Evolutionary conservation across 2,113 vertebrate genomes (phyloP).

Genomic region (Galbula dea): DNA sequence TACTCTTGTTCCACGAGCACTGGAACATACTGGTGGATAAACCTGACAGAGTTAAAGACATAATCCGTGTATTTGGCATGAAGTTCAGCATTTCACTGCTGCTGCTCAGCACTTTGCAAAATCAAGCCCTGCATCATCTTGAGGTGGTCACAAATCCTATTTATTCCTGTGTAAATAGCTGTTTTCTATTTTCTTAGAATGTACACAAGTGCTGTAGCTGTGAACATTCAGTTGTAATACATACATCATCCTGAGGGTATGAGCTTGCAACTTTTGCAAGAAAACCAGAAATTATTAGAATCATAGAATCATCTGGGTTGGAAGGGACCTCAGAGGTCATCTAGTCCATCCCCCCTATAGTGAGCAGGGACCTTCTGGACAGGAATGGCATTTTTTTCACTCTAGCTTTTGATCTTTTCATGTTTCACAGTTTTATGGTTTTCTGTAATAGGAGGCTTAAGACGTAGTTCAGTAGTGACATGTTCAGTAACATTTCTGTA

Average conservation of each 20-base stretch:
- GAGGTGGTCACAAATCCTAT: neutral
- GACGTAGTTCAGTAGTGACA: neutral
- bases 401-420: neutral
- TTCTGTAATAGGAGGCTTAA: neutral
- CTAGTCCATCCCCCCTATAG: too few relatives aligned
- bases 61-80: neutral
- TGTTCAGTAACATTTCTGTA: neutral
- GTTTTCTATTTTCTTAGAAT: neutral
- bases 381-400: fast-evolving
- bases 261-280: too few relatives aligned
- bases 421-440: neutral
- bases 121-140: neutral
- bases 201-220: neutral
- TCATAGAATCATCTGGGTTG: too few relatives aligned
- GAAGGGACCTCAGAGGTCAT: too few relatives aligned
- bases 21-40: neutral
- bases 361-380: neutral
- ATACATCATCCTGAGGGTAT: too few relatives aligned
- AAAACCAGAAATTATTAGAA: too few relatives aligned
- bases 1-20: neutral
- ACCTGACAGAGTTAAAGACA: neutral
- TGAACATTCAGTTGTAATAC: neutral
- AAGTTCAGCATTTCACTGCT: neutral
- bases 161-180: neutral
- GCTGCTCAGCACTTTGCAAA: neutral